phyloP scores from a whole-genome alignment of 1,140 invertebrate genomes.

The Odontomachus brunneus region DNA sequence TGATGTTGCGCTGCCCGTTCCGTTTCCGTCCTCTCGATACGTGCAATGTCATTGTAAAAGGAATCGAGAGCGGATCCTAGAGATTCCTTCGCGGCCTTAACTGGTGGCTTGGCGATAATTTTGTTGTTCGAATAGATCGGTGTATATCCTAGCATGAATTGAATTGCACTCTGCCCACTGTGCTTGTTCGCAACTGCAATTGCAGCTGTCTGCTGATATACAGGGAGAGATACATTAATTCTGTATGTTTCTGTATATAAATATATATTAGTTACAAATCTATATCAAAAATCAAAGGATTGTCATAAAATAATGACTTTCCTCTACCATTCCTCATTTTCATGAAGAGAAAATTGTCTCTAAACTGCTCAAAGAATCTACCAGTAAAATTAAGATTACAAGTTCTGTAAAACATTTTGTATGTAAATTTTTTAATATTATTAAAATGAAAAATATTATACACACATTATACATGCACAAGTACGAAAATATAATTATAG shows the following conservation, averaged over 20 bases:
- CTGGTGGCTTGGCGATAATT: constrained; percentile 82
- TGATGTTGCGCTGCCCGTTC: constrained; percentile 60
- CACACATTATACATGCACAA: neutral
- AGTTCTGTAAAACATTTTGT: no score
- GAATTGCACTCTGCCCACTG: constrained; percentile 78
- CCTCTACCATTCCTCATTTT: no score
- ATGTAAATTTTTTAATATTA: no score
- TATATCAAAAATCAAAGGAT: no score
- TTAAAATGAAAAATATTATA: no score
- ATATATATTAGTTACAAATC: neutral
- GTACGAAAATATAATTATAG: no score
- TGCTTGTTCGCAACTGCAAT: constrained; percentile 80
- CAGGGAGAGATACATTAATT: constrained; percentile 26
- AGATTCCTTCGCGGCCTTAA: constrained; percentile 81
- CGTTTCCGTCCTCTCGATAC: constrained; percentile 82
- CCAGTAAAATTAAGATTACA: no score
- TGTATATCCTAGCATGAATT: constrained; percentile 82
- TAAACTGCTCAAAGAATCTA: no score
- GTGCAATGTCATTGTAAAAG: constrained; percentile 88
- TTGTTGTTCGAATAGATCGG: constrained; percentile 83
- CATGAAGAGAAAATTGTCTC: no score
- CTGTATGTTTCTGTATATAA: constrained; percentile 8
- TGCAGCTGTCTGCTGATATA: constrained; percentile 70
- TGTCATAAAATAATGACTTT: no score
- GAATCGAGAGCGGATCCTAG: constrained; percentile 86